Percentiles rank a stretch among this genome's conserved stretches.
phyloP scores from a whole-genome alignment of 2,888 invertebrate species.

The Pedicia rivosa region DNA sequence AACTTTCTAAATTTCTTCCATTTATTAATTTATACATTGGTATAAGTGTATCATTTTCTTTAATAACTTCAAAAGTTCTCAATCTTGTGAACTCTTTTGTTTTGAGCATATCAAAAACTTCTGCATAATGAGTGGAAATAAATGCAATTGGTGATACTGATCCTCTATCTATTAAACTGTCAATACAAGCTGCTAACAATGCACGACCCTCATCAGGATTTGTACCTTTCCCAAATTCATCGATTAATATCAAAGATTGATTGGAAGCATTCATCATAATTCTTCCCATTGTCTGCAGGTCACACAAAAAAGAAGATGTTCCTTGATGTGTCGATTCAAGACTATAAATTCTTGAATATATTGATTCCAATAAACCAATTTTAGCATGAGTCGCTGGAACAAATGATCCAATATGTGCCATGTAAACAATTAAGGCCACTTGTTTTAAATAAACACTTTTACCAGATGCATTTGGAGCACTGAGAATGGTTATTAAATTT shows the following conservation, averaged over 20 bases:
- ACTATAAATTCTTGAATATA: constrained; percentile 60
- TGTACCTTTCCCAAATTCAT: constrained; percentile 85
- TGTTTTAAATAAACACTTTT: constrained; percentile 88
- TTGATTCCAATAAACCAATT: constrained; percentile 53
- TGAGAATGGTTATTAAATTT: constrained; percentile 56
- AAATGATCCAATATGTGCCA: constrained; percentile 81
- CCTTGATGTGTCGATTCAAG: constrained; percentile 62
- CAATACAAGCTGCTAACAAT: constrained; percentile 50
- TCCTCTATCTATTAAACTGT: constrained; percentile 43
- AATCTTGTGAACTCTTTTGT: not conserved
- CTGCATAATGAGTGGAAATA: constrained; percentile 62
- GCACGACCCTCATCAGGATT: constrained; percentile 57
- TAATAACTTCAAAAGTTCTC: constrained; percentile 7
- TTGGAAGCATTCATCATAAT: constrained; percentile 48
- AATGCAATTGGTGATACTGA: constrained; percentile 54
- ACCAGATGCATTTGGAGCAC: constrained; percentile 84
- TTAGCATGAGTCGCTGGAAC: constrained; percentile 65
- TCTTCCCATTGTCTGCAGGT: constrained; percentile 55
- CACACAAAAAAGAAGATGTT: constrained; percentile 74
- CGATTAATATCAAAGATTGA: constrained; percentile 60
- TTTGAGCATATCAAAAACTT: constrained; percentile 40
- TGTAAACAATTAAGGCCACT: constrained; percentile 58
- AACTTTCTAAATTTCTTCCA: too few relatives aligned
- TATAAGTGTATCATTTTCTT: not conserved
- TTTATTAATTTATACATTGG: constrained; percentile 8